phyloP scores from a whole-genome alignment of 2,797 vertebrate genomes.

The Pantherophis vulpinus region DNA sequence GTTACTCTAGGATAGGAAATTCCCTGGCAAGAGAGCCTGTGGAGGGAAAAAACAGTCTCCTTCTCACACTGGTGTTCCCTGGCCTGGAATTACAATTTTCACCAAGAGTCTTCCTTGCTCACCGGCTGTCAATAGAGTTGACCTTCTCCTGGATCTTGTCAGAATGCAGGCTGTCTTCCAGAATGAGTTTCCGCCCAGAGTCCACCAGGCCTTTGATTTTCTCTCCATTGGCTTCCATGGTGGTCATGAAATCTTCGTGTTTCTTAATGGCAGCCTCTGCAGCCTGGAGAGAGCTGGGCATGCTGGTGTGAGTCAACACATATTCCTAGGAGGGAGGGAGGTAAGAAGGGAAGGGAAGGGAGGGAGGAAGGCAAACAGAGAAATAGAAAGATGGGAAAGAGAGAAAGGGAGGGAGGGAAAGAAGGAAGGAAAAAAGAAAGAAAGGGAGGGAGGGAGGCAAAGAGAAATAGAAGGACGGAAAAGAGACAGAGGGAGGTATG shows the following conservation, averaged over 20 bases:
- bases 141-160: constrained; percentile 93
- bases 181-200: constrained; percentile 82
- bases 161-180: constrained; percentile 78
- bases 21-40: neutral
- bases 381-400: too few relatives aligned
- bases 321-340: constrained; percentile 79
- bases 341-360: too few relatives aligned
- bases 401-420: neutral
- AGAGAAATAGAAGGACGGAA: neutral
- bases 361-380: neutral
- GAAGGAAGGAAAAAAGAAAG: too few relatives aligned
- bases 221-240: constrained; percentile 91
- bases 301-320: constrained; percentile 88
- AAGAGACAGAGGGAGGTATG: too few relatives aligned
- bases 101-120: neutral
- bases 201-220: constrained; percentile 86
- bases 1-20: too few relatives aligned
- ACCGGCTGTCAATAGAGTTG: constrained; percentile 91
- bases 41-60: neutral
- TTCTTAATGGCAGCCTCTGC: constrained; percentile 91
- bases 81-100: neutral
- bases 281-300: constrained; percentile 86
- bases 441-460: neutral
- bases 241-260: constrained; percentile 90
- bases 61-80: neutral